Conservation (phyloP, 2,797 vertebrate species). For the Neosilurus hyrtlii region DNA sequence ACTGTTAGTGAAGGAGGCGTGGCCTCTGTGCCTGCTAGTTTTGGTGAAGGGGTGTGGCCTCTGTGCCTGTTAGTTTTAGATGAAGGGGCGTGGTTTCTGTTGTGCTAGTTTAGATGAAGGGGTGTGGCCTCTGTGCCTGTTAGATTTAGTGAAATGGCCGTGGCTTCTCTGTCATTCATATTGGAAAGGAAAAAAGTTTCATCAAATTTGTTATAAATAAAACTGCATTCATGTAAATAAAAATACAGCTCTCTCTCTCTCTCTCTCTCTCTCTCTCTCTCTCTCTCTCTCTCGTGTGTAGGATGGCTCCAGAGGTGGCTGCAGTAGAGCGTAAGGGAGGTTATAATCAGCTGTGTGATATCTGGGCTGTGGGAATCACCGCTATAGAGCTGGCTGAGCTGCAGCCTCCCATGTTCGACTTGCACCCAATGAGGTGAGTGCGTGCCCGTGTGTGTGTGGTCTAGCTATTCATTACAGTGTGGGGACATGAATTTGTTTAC, state of each 20-base stretch:
- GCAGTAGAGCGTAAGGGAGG: conserved; percentile 97
- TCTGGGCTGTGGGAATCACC: conserved; percentile 98
- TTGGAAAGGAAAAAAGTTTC: not conserved
- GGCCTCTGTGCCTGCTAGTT: not conserved
- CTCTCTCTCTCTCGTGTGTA: conserved; percentile 52
- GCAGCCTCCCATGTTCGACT: conserved; percentile 96
- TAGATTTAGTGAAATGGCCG: not conserved
- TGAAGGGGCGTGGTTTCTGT: not conserved
- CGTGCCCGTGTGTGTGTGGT: conserved; percentile 5
- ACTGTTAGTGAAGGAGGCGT: not conserved
- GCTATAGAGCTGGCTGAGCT: conserved; percentile 96
- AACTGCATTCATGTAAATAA: not conserved
- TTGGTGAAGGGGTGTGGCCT: not conserved
- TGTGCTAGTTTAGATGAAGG: not conserved
- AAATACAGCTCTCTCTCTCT: not conserved
- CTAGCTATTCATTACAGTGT: too few species aligned
- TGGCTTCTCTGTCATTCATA: not conserved
- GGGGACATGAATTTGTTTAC: too few species aligned
- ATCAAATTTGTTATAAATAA: not conserved
- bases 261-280: not conserved
- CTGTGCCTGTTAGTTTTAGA: too few species aligned
- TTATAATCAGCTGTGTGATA: conserved; percentile 96
- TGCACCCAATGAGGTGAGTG: conserved; percentile 88
- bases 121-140: not conserved
- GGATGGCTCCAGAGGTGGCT: conserved; percentile 98